Evolutionary conservation across 2,888 invertebrate genomes (phyloP), one percentile per base, ranked within the genome.

Genomic region (Tenthredo notha): DNA sequence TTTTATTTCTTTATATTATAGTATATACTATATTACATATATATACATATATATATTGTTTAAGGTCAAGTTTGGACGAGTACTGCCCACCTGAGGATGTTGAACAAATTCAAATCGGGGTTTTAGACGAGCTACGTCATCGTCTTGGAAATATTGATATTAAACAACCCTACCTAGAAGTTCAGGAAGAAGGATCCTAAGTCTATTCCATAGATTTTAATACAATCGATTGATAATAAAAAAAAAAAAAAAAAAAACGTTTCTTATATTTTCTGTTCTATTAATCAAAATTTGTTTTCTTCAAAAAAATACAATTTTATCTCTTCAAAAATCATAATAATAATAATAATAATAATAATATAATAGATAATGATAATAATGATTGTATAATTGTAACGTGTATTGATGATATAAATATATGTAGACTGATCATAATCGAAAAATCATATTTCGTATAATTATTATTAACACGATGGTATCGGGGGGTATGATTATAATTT

Each of bases 81-180:
- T 98, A 98, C 91, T 98, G 98, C 90, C 98, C 98, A 0, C 94
- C 95, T 25, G 95, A 97, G 91, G 97, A 97, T 93, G 98, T 98
- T 50, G 97, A 98, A 85, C 93, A 94, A 74, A 98, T 98, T 87
- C 97, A 98, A 92, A 94, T 95, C 12, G 94, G 95, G 61, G 96
- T 97, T 7, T 89, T 97, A 77, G 93, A 95, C 84, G 94, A 95
- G 85, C 92, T 97, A 58, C 94, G 89, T 47, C 87, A 90, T 82
- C 90, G 90, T 85, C 85, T 92, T 21, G 91, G 89, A 25, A 89
- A 91, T 12, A 72, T 91, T 18, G 91, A 92, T 29, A 84, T 91
- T n/a, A 89, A 88, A 33, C 84, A 90, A 54, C 85, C 87, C 12
- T 92, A 92, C 78, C 89, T 89, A 37, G 90, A 92, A 47, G 88